Evolutionary conservation across 2,888 invertebrate species (phyloP).

Genomic region (Endomychus coccineus): DNA sequence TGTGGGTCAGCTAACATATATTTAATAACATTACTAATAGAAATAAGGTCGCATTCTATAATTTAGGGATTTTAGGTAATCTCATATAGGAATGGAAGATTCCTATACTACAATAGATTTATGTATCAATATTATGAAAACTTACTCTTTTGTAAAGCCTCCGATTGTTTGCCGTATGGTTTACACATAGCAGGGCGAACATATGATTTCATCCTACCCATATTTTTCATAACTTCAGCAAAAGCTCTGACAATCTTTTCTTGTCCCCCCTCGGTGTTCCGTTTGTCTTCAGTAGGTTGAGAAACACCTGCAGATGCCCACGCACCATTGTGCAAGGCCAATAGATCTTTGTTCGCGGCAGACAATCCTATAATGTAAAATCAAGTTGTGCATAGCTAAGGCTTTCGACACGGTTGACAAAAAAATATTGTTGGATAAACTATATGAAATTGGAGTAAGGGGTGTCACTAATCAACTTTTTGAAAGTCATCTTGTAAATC

Average conservation of each 20-base stretch:
- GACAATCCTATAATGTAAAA: conserved; percentile 36
- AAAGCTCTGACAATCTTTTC: conserved; percentile 82
- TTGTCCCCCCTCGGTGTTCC: conserved; percentile 55
- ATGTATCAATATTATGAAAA: conserved; percentile 17
- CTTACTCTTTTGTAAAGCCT: conserved; percentile 80
- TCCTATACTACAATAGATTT: no score
- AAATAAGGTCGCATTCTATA: no score
- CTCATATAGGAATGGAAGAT: no score
- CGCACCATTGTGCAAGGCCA: conserved; percentile 62
- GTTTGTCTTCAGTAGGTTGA: conserved; percentile 35
- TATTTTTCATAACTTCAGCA: conserved; percentile 79
- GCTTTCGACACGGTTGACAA: no score
- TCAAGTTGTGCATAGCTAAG: no score
- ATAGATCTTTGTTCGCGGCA: conserved; percentile 53
- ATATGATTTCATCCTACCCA: conserved; percentile 82
- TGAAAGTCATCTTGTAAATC: no score
- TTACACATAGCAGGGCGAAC: conserved; percentile 86
- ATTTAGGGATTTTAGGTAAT: no score
- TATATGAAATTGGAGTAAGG: no score
- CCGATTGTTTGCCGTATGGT: conserved; percentile 84
- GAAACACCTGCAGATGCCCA: conserved; percentile 44
- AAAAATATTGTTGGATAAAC: no score
- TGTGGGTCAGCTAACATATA: no score
- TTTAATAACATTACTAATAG: no score
- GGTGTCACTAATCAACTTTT: no score